Conservation (phyloP, 2,113 vertebrate species). For the Chelonoidis abingdonii region DNA sequence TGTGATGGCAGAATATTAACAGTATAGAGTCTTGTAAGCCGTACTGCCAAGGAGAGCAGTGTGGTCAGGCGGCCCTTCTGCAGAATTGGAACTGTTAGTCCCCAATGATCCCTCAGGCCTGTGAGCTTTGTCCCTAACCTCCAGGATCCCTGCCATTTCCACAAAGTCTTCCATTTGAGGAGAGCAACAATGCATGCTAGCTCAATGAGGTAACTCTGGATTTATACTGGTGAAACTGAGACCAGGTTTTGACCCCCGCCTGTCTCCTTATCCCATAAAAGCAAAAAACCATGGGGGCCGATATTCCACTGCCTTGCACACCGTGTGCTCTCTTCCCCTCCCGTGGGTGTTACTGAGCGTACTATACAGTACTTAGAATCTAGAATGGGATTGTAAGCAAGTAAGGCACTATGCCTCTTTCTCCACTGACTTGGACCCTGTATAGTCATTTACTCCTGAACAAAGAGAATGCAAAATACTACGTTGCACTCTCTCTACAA, state of each 20-base stretch:
- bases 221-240: not conserved
- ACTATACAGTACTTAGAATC: not conserved
- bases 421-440: not conserved
- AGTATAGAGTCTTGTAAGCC: not conserved
- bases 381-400: constrained; percentile 1
- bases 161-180: not conserved
- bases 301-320: not conserved
- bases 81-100: not conserved
- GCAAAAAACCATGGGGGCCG: not conserved
- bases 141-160: not conserved
- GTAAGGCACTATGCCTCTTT: not conserved
- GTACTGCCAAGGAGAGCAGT: not conserved
- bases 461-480: not conserved
- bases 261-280: not conserved
- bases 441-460: not conserved
- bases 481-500: not conserved
- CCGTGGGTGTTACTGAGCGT: not conserved
- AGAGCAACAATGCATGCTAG: not conserved
- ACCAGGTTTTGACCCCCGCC: not conserved
- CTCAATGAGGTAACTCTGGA: not conserved
- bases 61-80: not conserved
- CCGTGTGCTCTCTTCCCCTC: not conserved
- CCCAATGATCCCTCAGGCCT: not conserved
- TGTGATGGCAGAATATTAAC: not conserved
- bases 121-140: not conserved